Evolutionary conservation across 2,113 vertebrate species (phyloP).

Genomic region (Macrotis lagotis): DNA sequence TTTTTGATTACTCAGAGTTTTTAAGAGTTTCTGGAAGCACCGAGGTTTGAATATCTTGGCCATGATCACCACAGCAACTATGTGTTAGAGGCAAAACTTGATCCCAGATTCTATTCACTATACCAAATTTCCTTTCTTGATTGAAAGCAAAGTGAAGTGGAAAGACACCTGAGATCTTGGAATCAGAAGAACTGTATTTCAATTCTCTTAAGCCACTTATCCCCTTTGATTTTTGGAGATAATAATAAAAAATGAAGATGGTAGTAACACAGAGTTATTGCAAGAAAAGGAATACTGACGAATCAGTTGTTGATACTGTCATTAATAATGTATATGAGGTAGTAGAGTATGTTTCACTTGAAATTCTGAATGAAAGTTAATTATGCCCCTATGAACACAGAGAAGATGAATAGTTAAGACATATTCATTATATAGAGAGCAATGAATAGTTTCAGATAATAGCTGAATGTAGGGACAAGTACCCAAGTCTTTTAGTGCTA

Average conservation of each 20-base stretch:
- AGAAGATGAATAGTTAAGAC: background rate
- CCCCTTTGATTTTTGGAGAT: no score
- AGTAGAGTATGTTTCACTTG: background rate
- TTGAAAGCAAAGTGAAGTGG: background rate
- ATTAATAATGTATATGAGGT: background rate
- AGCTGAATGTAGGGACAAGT: background rate
- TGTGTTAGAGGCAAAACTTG: background rate
- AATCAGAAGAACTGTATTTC: background rate
- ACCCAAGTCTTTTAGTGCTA: background rate
- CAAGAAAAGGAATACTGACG: background rate
- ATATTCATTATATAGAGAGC: background rate
- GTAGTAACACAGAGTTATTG: background rate
- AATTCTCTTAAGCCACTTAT: background rate
- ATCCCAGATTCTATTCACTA: background rate
- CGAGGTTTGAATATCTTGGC: background rate
- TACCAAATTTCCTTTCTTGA: background rate
- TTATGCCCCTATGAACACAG: background rate
- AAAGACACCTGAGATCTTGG: background rate
- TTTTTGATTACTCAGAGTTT: background rate
- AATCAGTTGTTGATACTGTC: background rate
- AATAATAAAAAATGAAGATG: no score
- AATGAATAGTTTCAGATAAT: background rate
- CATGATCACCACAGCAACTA: background rate
- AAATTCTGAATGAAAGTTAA: background rate
- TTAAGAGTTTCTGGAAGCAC: background rate